Percentiles rank a stretch among this genome's conserved stretches.
These are phyloP conservation scores for Archivesica marissinica DNA, from an alignment of 1,140 invertebrate genomes.

Conservation along the genomic window DNA sequence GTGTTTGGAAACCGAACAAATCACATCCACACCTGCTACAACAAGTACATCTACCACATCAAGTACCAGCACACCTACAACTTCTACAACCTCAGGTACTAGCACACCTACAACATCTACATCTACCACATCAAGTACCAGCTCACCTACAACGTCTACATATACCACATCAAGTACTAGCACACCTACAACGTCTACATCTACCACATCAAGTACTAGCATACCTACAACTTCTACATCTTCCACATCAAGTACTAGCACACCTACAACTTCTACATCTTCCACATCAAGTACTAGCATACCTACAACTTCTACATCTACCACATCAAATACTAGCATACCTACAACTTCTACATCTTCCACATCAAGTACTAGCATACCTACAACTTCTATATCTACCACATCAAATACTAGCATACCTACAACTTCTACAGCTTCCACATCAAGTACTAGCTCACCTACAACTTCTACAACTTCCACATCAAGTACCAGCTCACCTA, in stretches of 20 bases:
- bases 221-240: neutral
- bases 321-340: neutral
- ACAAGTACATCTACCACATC: neutral
- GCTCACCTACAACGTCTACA: neutral
- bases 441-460: neutral
- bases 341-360: slow-evolving; percentile 3
- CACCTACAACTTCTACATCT: slow-evolving; percentile 6
- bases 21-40: neutral
- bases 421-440: neutral
- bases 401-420: neutral
- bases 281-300: neutral
- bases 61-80: neutral
- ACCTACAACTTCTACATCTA: neutral
- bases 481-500: neutral
- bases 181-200: neutral
- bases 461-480: neutral
- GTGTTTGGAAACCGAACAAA: neutral
- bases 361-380: neutral
- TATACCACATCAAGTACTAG: neutral
- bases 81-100: neutral
- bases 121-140: neutral
- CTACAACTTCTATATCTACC: neutral
- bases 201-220: slow-evolving; percentile 6
- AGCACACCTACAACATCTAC: neutral
- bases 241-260: neutral